Base-by-base conservation (phyloP, 1,140 invertebrate genomes). In the Archegozetes longisetosus region DNA sequence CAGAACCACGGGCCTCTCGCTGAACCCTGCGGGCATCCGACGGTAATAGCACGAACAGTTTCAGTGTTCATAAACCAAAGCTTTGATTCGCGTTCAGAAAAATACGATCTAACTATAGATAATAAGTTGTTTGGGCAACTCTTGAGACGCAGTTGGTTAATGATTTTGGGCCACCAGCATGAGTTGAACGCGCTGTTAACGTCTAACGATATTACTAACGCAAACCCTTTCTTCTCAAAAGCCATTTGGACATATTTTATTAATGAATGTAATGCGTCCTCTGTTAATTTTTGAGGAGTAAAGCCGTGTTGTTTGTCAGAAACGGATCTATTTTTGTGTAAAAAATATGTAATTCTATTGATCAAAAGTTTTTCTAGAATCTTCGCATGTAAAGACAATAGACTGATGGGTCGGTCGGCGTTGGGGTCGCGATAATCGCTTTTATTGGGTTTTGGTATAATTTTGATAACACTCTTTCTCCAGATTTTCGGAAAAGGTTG, bases 21-120 rank as follows among this genome's bases (percentile, higher is more conserved):
- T 12, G 58, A 63, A 9, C 58, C 58, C 29, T 60, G 58, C 4
- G 58, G 58, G 27, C 58, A 60, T 23, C 58, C 58, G n/a, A n/a
- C 61, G 6, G 61, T 4, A 6, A 62, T 6, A 61, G 9, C 24
- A 9, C 12, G 14, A 51, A n/a, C 51, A 3, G 6, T n/a, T 25
- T 23, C 9, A 9, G 9, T 28, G 17, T 1, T 25, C 20, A 22
- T 17, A 26, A 13, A 26, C 3, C 28, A 14, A 22, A 27, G 51
- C 4, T 14, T 28, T 2, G 20, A 14, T 4, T 17, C 6, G 1
- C 56, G 17, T 23, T 58, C 25, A 12, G 46, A 23, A 17, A 58
- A 46, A 26, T 25, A 58, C 2, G 2, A 6, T 29, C 28, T 2
- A 1, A 51, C 9, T 6, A 58, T 13, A 3, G n/a, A 13, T 25